Conservation (phyloP, 2,888 invertebrate species). For the Pocota personata region DNA sequence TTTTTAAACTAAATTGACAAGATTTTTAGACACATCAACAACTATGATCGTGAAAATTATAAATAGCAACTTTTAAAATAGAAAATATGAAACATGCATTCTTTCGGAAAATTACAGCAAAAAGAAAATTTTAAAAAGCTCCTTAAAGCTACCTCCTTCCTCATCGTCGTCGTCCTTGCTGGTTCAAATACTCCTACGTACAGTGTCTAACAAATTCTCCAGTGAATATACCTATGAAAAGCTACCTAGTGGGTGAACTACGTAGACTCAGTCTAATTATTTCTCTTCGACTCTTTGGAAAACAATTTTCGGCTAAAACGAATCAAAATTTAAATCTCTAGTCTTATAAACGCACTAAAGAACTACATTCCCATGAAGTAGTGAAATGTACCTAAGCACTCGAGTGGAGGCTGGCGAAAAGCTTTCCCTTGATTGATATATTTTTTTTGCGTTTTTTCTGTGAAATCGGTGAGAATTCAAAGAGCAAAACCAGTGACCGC, state of each 20-base stretch:
- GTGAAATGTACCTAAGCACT: constrained; percentile 32
- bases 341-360: constrained; percentile 19
- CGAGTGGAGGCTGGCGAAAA: constrained; percentile 14
- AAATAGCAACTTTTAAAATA: constrained; percentile 47
- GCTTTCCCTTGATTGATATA: constrained; percentile 56
- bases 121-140: constrained; percentile 72
- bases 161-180: constrained; percentile 50
- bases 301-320: constrained; percentile 7
- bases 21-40: constrained; percentile 31
- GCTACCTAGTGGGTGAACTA: constrained; percentile 26
- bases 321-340: background rate
- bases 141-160: constrained; percentile 47
- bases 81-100: constrained; percentile 73
- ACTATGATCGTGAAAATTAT: constrained; percentile 40
- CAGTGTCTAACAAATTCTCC: constrained; percentile 63
- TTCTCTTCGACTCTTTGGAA: constrained; percentile 22
- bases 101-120: constrained; percentile 72
- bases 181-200: constrained; percentile 53
- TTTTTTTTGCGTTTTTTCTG: constrained; percentile 19
- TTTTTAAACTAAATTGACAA: background rate
- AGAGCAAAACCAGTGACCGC: constrained; percentile 62
- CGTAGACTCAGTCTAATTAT: constrained; percentile 9
- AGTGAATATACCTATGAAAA: constrained; percentile 39
- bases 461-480: constrained; percentile 38
- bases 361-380: background rate